These are phyloP conservation scores for Haliclona indistincta DNA, from an alignment of 37 sponge, comb jelly and placozoan genomes.

Conservation along the genomic window DNA sequence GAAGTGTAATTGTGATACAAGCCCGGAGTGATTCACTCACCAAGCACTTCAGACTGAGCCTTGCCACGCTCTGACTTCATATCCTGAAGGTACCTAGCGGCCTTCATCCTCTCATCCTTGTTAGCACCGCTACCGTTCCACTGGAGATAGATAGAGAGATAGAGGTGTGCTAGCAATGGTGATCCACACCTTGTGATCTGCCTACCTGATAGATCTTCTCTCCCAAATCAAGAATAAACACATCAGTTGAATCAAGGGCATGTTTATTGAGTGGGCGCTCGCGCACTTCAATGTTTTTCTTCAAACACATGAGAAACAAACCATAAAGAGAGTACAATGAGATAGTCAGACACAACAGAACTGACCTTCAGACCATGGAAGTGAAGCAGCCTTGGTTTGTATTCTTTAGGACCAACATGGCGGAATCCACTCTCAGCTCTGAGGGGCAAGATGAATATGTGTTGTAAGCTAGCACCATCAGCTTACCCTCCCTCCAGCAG, in stretches of 20 bases:
- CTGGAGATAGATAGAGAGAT: slow-evolving; percentile 9
- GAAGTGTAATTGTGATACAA: not conserved
- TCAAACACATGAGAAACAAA: not conserved
- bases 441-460: not conserved
- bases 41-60: slow-evolving; percentile 17
- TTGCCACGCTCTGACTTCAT: slow-evolving; percentile 59
- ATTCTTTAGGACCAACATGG: slow-evolving; percentile 80
- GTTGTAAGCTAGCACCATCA: not conserved
- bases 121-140: slow-evolving; percentile 78
- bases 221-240: slow-evolving; percentile 84
- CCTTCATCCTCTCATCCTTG: slow-evolving; percentile 88
- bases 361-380: slow-evolving; percentile 67
- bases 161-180: not conserved
- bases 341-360: not conserved
- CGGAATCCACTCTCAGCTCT: slow-evolving; percentile 84
- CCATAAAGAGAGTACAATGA: not conserved
- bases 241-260: slow-evolving; percentile 67
- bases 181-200: not conserved
- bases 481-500: slow-evolving; percentile 72
- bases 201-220: slow-evolving; percentile 74
- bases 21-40: slow-evolving; percentile 3
- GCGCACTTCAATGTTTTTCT: slow-evolving; percentile 33
- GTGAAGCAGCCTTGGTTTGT: slow-evolving; percentile 75
- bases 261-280: slow-evolving; percentile 59
- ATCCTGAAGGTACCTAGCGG: slow-evolving; percentile 49